These are phyloP conservation scores for Lophius piscatorius DNA, from an alignment of 2,113 vertebrate genomes.

Conservation along the genomic window DNA sequence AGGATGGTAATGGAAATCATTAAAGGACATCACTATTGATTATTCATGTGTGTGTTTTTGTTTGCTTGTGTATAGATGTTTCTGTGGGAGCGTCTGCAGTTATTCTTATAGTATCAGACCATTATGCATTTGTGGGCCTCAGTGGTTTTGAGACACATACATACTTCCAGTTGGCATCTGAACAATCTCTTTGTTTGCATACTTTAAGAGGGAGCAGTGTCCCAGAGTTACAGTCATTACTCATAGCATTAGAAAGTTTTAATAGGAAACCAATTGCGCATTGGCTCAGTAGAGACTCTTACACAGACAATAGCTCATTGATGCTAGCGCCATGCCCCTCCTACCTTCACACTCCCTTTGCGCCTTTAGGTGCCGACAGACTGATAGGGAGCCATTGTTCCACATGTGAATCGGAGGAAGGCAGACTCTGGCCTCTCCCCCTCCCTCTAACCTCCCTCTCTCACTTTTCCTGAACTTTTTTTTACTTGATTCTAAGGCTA, in stretches of 20 bases:
- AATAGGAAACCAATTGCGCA: slow-evolving; percentile 60
- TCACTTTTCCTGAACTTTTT: slow-evolving; percentile 18
- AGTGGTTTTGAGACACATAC: slow-evolving; percentile 20
- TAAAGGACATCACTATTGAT: slow-evolving; percentile 52
- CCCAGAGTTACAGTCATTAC: slow-evolving; percentile 45
- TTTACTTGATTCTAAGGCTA: slow-evolving; percentile 23
- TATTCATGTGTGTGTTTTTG: slow-evolving; percentile 32
- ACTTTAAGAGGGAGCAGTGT: slow-evolving; percentile 14
- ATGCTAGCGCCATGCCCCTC: slow-evolving; percentile 59
- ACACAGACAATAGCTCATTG: slow-evolving; percentile 77
- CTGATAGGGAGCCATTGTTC: slow-evolving; percentile 80
- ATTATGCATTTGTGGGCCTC: slow-evolving; percentile 26
- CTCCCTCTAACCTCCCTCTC: slow-evolving; percentile 44
- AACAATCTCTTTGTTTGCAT: slow-evolving; percentile 42
- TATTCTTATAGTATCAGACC: slow-evolving; percentile 16
- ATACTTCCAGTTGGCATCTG: slow-evolving; percentile 27
- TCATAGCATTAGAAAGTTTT: slow-evolving; percentile 54
- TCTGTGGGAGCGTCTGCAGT: slow-evolving; percentile 14
- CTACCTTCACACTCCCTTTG: slow-evolving; percentile 73
- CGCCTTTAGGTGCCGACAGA: slow-evolving; percentile 76
- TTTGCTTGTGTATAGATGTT: not conserved
- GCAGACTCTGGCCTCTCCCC: slow-evolving; percentile 61
- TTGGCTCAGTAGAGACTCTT: slow-evolving; percentile 39
- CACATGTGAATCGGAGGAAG: slow-evolving; percentile 80
- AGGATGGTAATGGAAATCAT: slow-evolving; percentile 67